phyloP scores from a whole-genome alignment of 2,113 vertebrate genomes.

The Hippocampus abdominalis region DNA sequence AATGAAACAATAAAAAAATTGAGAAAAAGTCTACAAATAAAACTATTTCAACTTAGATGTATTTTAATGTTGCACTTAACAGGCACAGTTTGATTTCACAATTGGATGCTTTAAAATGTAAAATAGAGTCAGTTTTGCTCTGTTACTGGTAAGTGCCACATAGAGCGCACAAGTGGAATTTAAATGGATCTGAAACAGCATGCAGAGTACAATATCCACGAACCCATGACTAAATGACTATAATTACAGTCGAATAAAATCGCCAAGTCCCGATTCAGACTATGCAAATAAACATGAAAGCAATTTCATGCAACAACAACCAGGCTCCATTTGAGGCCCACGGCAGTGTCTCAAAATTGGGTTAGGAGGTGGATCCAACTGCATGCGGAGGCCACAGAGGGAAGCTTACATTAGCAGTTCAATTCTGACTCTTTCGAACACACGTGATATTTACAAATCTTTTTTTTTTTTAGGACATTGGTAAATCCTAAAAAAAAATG shows the following conservation, averaged over 20 bases:
- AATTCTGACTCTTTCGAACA: constrained; percentile 32
- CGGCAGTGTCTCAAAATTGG: constrained; percentile 44
- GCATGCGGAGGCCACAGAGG: constrained; percentile 69
- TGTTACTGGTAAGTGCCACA: not conserved
- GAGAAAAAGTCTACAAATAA: too few relatives aligned
- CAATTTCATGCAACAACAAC: constrained; percentile 30
- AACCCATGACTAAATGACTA: not conserved
- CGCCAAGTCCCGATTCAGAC: not conserved
- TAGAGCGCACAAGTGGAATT: not conserved
- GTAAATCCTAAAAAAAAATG: not conserved
- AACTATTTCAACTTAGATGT: too few relatives aligned
- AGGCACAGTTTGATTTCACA: too few relatives aligned
- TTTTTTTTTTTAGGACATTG: not conserved
- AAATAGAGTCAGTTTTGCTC: too few relatives aligned
- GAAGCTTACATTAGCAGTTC: constrained; percentile 38
- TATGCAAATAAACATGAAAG: not conserved
- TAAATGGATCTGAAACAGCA: not conserved
- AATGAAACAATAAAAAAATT: too few relatives aligned
- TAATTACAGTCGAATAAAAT: not conserved
- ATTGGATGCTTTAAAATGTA: too few relatives aligned
- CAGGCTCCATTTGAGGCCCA: constrained; percentile 77
- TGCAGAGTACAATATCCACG: not conserved
- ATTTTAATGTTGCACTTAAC: too few relatives aligned
- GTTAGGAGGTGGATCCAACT: constrained; percentile 37
- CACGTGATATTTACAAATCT: not conserved